Evolutionary conservation across 2,113 vertebrate genomes (phyloP), one percentile per base, ranked within the genome.

Genomic region (Triplophysa tibetana): DNA sequence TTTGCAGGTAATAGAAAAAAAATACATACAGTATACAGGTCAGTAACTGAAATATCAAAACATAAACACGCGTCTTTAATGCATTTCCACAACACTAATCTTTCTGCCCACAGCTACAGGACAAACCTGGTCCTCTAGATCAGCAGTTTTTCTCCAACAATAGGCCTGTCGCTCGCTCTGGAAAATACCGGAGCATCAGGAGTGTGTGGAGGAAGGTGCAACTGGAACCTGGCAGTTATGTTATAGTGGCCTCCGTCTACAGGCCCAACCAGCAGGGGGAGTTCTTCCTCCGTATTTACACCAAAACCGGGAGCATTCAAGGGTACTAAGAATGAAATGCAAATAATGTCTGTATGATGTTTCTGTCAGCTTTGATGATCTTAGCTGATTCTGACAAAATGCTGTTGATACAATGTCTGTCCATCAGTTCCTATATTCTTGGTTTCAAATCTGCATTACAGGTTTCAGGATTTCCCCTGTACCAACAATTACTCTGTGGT

Each of bases 211-310:
- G 87, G 78, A 92, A 89, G 70, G 82, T 94, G 23, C 89, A 67
- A 8, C 86, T 94, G 79, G 88, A 91, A 54, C 92, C 92, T 0
- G 93, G 93, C 0, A 81, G 87, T 74, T 95, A 94, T 24, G 81
- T 92, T 81, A 81, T 94, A 0, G 78, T 94, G 78, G 84, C 88
- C 0, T 93, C 93, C 80, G 91, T 89, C 10, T 90, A 85, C 68
- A 85, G 86, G 64, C 89, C 91, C 75, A 92, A 94, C 88, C 81
- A 85, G 75, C 78, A 88, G 0, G 93, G 89, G 68, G 91, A 93
- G 4, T 93, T 94, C 84, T 93, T 91, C 56, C 73, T 94, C 23
- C 91, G 94, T 66, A 88, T 93, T 74, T 93, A 91, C 70, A 92
- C 92, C 85, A 93, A 94, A 86, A 91, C 83, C 0, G 91, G 88